These are phyloP conservation scores for Chanos chanos DNA, from an alignment of 2,797 vertebrate species.

Conservation along the genomic window DNA sequence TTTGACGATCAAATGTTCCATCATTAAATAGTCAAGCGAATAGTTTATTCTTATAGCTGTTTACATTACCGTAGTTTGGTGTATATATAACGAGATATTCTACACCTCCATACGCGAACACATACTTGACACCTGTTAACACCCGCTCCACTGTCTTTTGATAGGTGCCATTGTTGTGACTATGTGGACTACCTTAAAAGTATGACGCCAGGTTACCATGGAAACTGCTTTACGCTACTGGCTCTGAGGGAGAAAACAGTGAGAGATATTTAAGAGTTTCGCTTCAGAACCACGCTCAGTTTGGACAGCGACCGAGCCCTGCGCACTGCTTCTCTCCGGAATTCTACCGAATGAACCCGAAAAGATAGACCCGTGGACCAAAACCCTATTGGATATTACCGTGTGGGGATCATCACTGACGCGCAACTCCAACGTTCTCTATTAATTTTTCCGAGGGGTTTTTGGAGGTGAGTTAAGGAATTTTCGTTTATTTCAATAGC, in stretches of 20 bases:
- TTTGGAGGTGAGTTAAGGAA: conserved; percentile 46
- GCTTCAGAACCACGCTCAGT: conserved; percentile 78
- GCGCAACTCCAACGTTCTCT: conserved; percentile 20
- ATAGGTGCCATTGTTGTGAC: conserved; percentile 41
- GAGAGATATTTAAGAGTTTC: conserved; percentile 58
- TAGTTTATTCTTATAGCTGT: too few relatives aligned
- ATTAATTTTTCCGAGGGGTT: conserved; percentile 14
- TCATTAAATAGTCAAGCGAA: too few relatives aligned
- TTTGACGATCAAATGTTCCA: too few relatives aligned
- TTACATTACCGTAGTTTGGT: too few relatives aligned
- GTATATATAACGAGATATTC: conserved; percentile 2
- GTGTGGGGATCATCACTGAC: conserved; percentile 20
- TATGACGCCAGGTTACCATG: conserved; percentile 80
- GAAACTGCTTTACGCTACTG: conserved; percentile 80
- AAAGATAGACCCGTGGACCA: conserved; percentile 17
- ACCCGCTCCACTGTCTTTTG: conserved; percentile 26
- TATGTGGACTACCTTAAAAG: conserved; percentile 63
- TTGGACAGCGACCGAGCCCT: conserved; percentile 71
- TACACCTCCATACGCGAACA: conserved; percentile 17
- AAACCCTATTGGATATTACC: conserved; percentile 32
- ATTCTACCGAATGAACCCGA: conserved; percentile 18
- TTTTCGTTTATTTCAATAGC: conserved; percentile 9
- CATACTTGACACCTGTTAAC: conserved; percentile 48
- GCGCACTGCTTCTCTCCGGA: conserved; percentile 17
- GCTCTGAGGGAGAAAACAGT: conserved; percentile 64